Evolutionary conservation across 2,113 vertebrate species (phyloP).

Genomic region (Thamnaconus septentrionalis): DNA sequence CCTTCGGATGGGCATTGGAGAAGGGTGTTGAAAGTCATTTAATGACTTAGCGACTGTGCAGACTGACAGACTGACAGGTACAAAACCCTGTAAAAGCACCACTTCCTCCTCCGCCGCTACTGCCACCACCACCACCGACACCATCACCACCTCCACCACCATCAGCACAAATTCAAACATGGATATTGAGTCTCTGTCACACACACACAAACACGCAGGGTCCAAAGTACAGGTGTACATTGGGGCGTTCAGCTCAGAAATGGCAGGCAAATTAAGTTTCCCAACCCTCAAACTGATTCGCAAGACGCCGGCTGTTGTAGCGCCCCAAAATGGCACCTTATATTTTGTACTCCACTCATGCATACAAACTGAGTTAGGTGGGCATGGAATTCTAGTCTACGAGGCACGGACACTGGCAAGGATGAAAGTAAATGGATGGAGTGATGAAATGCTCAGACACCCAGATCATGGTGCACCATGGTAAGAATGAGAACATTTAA

Average conservation of each 20-base stretch:
- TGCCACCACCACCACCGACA: conserved; percentile 52
- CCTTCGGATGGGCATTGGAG: conserved; percentile 64
- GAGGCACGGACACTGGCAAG: background rate
- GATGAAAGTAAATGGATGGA: conserved; percentile 19
- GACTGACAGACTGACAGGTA: conserved; percentile 60
- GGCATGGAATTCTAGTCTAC: background rate
- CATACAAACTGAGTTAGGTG: conserved; percentile 4
- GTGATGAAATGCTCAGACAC: conserved; percentile 23
- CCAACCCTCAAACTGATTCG: conserved; percentile 7
- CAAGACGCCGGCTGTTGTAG: conserved; percentile 18
- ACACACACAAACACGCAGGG: conserved; percentile 18
- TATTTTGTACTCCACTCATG: conserved; percentile 19
- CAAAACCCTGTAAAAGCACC: conserved; percentile 31
- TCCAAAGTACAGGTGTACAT: conserved; percentile 8
- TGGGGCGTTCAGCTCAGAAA: background rate
- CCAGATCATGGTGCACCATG: conserved; percentile 40
- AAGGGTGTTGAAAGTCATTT: conserved; percentile 59
- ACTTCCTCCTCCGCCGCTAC: conserved; percentile 50
- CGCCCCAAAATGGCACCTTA: background rate
- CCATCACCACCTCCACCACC: conserved; percentile 42
- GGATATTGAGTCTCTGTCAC: conserved; percentile 18
- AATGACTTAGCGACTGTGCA: conserved; percentile 53
- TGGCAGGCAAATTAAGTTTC: conserved; percentile 1
- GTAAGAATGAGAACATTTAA: background rate
- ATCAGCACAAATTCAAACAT: conserved; percentile 37